phyloP scores from a whole-genome alignment of 1,140 invertebrate genomes.

The Heterodera carotae region DNA sequence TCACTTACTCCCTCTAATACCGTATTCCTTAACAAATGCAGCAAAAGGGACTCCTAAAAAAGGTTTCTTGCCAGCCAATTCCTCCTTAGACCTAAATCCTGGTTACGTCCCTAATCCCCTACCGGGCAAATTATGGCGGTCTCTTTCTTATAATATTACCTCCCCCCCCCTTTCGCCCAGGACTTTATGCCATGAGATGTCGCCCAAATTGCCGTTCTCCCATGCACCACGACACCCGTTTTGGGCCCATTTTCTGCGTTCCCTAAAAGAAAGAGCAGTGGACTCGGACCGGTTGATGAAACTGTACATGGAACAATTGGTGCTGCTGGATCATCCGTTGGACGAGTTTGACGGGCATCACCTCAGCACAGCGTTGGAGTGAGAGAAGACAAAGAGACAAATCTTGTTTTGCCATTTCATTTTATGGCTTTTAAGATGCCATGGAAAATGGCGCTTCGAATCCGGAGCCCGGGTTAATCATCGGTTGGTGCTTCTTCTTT shows the following conservation, averaged over 20 bases:
- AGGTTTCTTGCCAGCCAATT: too few relatives aligned
- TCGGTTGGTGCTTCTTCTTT: neutral
- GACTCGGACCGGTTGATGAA: neutral
- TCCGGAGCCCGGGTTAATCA: neutral
- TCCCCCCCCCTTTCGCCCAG: neutral
- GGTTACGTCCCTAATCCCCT: too few relatives aligned
- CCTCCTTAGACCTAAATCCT: too few relatives aligned
- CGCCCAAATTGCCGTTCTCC: conserved; percentile 23
- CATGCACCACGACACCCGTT: neutral
- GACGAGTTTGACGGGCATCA: neutral
- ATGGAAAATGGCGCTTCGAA: neutral
- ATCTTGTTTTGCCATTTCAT: neutral
- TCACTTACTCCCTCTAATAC: too few relatives aligned
- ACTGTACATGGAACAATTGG: conserved; percentile 25
- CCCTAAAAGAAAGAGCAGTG: neutral
- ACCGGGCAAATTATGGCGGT: too few relatives aligned
- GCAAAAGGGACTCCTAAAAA: too few relatives aligned
- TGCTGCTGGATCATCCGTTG: conserved; percentile 6
- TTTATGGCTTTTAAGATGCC: neutral
- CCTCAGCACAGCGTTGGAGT: neutral
- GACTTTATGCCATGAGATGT: neutral
- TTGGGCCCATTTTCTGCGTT: conserved; percentile 17
- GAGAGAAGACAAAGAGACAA: too few relatives aligned
- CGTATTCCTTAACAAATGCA: too few relatives aligned
- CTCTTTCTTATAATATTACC: neutral